These are phyloP conservation scores for Phoxinus dragarum DNA, from an alignment of 2,797 vertebrate species.

Conservation along the genomic window DNA sequence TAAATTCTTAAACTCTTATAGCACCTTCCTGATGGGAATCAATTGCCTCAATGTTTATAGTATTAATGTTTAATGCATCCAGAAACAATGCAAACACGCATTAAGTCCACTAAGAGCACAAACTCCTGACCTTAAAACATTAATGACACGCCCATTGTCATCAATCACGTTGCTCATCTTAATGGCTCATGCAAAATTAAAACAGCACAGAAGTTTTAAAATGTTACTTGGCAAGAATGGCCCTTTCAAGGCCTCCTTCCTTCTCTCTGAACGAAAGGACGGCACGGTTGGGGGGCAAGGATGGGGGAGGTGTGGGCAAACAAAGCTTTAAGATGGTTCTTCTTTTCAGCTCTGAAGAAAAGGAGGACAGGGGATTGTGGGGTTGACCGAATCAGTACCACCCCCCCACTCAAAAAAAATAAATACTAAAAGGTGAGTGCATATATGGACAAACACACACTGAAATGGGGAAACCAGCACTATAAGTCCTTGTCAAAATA, in stretches of 20 bases:
- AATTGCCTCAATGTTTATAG: not conserved
- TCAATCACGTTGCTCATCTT: slow-evolving; percentile 30
- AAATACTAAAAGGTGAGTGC: not conserved
- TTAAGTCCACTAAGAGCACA: not conserved
- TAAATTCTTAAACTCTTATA: not conserved
- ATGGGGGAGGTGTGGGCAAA: slow-evolving; percentile 43
- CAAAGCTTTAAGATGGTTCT: slow-evolving; percentile 7
- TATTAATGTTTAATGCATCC: slow-evolving; percentile 7
- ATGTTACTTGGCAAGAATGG: slow-evolving; percentile 53
- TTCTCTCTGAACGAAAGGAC: slow-evolving; percentile 52
- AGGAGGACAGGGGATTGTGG: not conserved
- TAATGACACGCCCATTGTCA: slow-evolving; percentile 43
- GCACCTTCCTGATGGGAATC: not conserved
- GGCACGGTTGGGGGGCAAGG: slow-evolving; percentile 5
- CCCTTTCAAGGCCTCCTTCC: slow-evolving; percentile 58
- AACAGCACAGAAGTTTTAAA: slow-evolving; percentile 7
- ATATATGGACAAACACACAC: slow-evolving; percentile 44
- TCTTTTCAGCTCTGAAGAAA: slow-evolving; percentile 23
- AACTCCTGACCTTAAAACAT: slow-evolving; percentile 24
- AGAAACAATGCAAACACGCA: not conserved
- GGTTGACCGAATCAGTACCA: slow-evolving; percentile 13
- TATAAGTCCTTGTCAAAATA: not conserved
- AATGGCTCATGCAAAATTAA: slow-evolving; percentile 36
- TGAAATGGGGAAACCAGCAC: not conserved
- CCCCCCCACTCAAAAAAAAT: not conserved